Conservation (phyloP, 2,113 vertebrate species). For the Corvus hawaiiensis region DNA sequence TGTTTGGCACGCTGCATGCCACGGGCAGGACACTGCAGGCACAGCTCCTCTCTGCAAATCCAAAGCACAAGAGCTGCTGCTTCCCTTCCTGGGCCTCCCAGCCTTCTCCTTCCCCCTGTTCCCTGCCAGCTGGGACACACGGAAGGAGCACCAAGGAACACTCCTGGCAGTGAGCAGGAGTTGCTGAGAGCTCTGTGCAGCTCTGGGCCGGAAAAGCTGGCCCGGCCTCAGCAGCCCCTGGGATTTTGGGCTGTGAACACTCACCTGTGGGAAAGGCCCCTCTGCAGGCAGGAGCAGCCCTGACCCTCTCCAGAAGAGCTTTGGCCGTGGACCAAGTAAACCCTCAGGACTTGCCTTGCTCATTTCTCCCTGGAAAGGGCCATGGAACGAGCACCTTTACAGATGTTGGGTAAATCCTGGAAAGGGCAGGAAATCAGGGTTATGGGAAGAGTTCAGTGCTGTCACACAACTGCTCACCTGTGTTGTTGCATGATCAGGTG, state of each 20-base stretch:
- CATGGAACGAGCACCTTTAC: too few relatives aligned
- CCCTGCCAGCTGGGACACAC: neutral
- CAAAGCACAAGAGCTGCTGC: conserved; percentile 82
- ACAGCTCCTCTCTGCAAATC: neutral
- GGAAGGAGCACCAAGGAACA: conserved; percentile 63
- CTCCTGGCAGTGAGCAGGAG: neutral
- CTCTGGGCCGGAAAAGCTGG: neutral
- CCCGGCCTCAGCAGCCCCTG: neutral
- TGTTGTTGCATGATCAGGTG: conserved; percentile 4
- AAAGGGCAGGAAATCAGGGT: conserved; percentile 76
- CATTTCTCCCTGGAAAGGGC: neutral
- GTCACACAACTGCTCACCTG: neutral
- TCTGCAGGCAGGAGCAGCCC: neutral
- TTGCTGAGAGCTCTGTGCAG: neutral
- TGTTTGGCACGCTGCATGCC: neutral
- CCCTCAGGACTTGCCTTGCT: conserved; percentile 30
- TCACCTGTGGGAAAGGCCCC: neutral
- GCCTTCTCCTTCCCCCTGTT: neutral
- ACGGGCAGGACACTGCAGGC: neutral
- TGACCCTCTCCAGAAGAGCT: conserved; percentile 39
- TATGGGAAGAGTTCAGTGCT: conserved; percentile 63
- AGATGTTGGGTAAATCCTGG: neutral
- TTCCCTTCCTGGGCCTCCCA: conserved; percentile 79
- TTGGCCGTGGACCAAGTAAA: conserved; percentile 23
- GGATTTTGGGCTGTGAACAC: neutral